phyloP scores from a whole-genome alignment of 1,140 invertebrate genomes.

The Heterodera schachtii region DNA sequence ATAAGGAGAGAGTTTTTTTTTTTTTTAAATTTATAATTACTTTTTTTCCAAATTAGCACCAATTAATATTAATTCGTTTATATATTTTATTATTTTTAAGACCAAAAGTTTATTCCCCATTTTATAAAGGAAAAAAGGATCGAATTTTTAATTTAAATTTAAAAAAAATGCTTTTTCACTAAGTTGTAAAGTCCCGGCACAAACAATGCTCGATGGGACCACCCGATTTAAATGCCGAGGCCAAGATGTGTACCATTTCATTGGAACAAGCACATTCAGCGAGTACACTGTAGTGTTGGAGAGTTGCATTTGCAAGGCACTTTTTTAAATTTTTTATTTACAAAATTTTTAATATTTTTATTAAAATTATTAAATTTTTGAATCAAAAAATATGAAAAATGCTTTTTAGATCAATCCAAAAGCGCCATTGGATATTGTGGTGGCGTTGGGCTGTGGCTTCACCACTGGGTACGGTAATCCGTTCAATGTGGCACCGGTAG shows the following conservation, averaged over 20 bases:
- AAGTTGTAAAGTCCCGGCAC: conserved; percentile 68
- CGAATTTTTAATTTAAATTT: too few relatives aligned
- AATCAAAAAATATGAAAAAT: too few relatives aligned
- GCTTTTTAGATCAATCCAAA: conserved; percentile 57
- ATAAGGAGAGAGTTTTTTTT: too few relatives aligned
- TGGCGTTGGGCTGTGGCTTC: conserved; percentile 88
- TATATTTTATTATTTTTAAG: too few relatives aligned
- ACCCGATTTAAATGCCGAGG: conserved; percentile 84
- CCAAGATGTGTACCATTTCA: conserved; percentile 86
- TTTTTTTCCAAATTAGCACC: conserved; percentile 72
- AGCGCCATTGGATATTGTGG: conserved; percentile 86
- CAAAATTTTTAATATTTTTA: conserved; percentile 77
- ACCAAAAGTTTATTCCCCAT: too few relatives aligned
- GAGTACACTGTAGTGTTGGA: conserved; percentile 96
- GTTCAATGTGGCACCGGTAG: conserved; percentile 85
- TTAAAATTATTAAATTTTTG: conserved; percentile 77
- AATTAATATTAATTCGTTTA: too few relatives aligned
- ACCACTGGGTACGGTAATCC: conserved; percentile 79
- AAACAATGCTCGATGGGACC: conserved; percentile 91
- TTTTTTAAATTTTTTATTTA: not conserved
- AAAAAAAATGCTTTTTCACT: conserved; percentile 46
- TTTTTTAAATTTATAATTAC: too few relatives aligned
- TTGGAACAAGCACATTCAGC: conserved; percentile 97
- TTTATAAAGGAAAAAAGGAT: too few relatives aligned
- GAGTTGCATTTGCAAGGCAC: conserved; percentile 82